phyloP scores from a whole-genome alignment of 1,140 invertebrate species.

The Holcopasites calliopsidis region DNA sequence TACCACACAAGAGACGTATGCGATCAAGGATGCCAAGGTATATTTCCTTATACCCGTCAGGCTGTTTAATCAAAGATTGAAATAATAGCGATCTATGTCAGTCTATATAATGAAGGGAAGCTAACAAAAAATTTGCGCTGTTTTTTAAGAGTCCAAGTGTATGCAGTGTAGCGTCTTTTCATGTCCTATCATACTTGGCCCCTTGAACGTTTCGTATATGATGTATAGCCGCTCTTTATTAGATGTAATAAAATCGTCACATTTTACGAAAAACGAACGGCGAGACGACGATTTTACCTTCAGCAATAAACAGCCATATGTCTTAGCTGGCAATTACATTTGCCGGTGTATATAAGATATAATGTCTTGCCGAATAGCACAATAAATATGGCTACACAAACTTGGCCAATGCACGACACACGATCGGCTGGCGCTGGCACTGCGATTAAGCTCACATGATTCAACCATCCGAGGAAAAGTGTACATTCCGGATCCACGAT shows the following conservation, averaged over 20 bases:
- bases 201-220: slow-evolving; percentile 21
- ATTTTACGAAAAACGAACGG: neutral
- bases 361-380: slow-evolving; percentile 61
- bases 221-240: neutral
- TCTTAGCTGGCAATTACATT: slow-evolving; percentile 20
- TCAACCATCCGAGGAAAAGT: slow-evolving; percentile 35
- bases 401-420: slow-evolving; percentile 55
- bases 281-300: slow-evolving; percentile 13
- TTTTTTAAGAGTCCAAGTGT: slow-evolving; percentile 12
- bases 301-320: slow-evolving; percentile 41
- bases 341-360: slow-evolving; percentile 32
- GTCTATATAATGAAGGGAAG: no score
- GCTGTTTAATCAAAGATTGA: no score
- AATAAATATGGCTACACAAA: slow-evolving; percentile 72
- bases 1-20: slow-evolving; percentile 24
- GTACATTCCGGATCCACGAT: slow-evolving; percentile 52
- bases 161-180: slow-evolving; percentile 40
- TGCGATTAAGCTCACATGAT: slow-evolving; percentile 61
- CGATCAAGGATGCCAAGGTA: neutral
- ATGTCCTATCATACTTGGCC: slow-evolving; percentile 22
- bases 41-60: no score
- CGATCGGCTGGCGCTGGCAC: slow-evolving; percentile 55
- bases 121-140: slow-evolving; percentile 6
- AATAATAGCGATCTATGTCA: no score
- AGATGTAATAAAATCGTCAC: slow-evolving; percentile 6